Conservation (phyloP, 2,113 vertebrate species). For the Nicator chloris region DNA sequence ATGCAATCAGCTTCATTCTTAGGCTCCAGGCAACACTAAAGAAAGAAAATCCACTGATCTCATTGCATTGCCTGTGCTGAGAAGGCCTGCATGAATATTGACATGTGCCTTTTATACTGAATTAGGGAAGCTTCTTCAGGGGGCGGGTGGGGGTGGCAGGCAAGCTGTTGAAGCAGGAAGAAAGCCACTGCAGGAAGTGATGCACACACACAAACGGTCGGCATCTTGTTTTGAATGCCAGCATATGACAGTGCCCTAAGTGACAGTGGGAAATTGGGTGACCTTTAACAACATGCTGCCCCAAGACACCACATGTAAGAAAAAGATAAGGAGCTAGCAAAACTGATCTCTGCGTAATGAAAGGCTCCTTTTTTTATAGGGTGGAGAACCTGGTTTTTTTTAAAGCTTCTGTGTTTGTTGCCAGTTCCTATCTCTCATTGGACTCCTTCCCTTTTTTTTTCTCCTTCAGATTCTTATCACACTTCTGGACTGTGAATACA, state of each 20-base stretch:
- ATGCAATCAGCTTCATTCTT: slow-evolving; percentile 87
- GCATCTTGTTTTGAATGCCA: slow-evolving; percentile 51
- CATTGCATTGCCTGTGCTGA: neutral
- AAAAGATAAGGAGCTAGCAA: neutral
- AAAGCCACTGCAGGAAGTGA: slow-evolving; percentile 71
- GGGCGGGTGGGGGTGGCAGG: slow-evolving; percentile 33
- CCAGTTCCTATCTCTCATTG: neutral
- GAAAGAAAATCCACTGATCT: slow-evolving; percentile 53
- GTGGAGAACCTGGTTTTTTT: neutral
- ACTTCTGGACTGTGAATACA: neutral
- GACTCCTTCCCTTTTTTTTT: slow-evolving; percentile 4
- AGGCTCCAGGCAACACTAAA: slow-evolving; percentile 88
- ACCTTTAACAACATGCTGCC: neutral
- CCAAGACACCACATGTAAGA: neutral
- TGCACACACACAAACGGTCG: slow-evolving; percentile 46
- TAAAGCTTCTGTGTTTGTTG: neutral
- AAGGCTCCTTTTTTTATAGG: neutral
- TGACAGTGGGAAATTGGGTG: neutral
- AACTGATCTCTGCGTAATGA: neutral
- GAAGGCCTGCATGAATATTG: slow-evolving; percentile 29
- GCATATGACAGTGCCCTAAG: neutral
- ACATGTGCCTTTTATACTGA: slow-evolving; percentile 32
- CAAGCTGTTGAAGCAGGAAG: slow-evolving; percentile 71
- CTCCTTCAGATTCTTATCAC: neutral
- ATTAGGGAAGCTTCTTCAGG: slow-evolving; percentile 60